These are phyloP conservation scores for Isoperla grammatica DNA, from an alignment of 2,888 invertebrate genomes.

Conservation along the genomic window DNA sequence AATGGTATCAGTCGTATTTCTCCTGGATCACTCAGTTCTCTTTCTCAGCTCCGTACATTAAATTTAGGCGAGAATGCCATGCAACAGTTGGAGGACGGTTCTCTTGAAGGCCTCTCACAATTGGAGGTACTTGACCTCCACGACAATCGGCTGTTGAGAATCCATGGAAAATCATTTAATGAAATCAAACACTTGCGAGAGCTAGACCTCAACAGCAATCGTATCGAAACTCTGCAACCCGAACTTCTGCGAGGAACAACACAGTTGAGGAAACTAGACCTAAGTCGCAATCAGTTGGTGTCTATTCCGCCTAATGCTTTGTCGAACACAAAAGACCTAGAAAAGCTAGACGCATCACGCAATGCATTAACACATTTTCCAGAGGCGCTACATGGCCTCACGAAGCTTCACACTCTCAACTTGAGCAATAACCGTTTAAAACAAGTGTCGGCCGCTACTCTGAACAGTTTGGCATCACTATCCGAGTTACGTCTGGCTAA, in stretches of 20 bases:
- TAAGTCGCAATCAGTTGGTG: constrained; percentile 69
- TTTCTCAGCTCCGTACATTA: constrained; percentile 62
- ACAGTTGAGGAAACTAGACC: constrained; percentile 59
- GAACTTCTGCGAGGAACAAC: constrained; percentile 61
- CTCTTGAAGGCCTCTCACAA: constrained; percentile 62
- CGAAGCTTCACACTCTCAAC: constrained; percentile 65
- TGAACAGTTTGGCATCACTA: constrained; percentile 64
- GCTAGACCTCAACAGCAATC: constrained; percentile 70
- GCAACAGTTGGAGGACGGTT: constrained; percentile 60
- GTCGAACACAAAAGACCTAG: constrained; percentile 55
- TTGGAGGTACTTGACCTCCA: constrained; percentile 69
- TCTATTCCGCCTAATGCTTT: constrained; percentile 60
- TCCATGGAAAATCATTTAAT: constrained; percentile 44
- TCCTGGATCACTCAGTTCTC: constrained; percentile 56
- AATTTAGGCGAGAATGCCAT: constrained; percentile 69
- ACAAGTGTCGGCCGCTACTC: constrained; percentile 59
- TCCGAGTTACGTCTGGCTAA: constrained; percentile 65
- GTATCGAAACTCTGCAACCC: constrained; percentile 63
- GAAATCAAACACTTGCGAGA: constrained; percentile 59
- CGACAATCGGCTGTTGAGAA: constrained; percentile 67
- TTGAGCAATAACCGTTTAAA: constrained; percentile 72
- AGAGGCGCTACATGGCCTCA: constrained; percentile 59
- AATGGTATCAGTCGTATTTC: constrained; percentile 68
- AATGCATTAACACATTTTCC: constrained; percentile 71
- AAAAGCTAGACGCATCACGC: constrained; percentile 69